These are phyloP conservation scores for Crotalus horridus DNA, from an alignment of 2,113 vertebrate genomes.

Conservation along the genomic window DNA sequence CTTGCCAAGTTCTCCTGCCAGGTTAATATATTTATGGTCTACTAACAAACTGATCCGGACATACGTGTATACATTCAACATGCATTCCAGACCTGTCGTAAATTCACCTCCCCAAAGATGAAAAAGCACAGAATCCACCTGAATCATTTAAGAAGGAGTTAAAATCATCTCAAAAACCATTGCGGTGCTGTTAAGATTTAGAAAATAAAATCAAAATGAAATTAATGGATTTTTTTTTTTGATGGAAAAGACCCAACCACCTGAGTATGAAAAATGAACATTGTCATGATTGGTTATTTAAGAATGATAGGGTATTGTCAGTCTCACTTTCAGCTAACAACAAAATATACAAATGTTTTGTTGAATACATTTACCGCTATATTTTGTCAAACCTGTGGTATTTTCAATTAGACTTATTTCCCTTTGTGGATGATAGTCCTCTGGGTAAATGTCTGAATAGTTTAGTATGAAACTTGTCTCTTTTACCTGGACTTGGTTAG, in stretches of 20 bases:
- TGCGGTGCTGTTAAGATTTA: not conserved
- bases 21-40: not conserved
- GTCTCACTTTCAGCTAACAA: constrained; percentile 47
- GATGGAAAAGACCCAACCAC: constrained; percentile 5
- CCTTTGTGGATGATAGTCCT: not conserved
- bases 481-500: not conserved
- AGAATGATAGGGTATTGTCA: constrained; percentile 57
- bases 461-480: not conserved
- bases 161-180: not conserved
- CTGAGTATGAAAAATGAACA: constrained; percentile 42
- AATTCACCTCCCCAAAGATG: too few species aligned
- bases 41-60: not conserved
- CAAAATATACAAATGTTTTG: constrained; percentile 48
- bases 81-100: too few species aligned
- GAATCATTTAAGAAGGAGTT: not conserved
- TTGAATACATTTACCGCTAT: not conserved
- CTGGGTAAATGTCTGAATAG: not conserved
- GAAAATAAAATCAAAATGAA: not conserved
- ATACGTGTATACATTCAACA: not conserved
- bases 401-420: not conserved
- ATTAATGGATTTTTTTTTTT: not conserved
- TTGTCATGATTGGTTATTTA: constrained; percentile 54
- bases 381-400: not conserved
- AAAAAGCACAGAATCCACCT: not conserved
- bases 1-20: not conserved